Base-by-base conservation (phyloP, 2,797 vertebrate genomes). In the Sternotherus odoratus region DNA sequence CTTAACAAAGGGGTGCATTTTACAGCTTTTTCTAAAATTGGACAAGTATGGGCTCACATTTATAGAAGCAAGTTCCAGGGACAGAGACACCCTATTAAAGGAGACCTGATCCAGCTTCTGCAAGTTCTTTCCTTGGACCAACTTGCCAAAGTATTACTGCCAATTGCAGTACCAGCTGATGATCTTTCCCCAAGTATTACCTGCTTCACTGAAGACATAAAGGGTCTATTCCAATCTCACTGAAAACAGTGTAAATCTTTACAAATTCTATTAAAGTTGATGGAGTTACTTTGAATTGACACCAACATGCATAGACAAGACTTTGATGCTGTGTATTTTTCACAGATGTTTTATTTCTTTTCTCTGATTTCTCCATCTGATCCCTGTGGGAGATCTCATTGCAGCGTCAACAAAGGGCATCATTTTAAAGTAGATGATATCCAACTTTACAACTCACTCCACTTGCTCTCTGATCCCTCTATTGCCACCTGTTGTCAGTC, bases 401-500 rank as follows among this genome's bases (percentile, higher is more conserved):
- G 95, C 85, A 95, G 78, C 79, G 93, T 92, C 95, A 95, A 95
- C 94, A 95, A 95, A 96, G 90, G 56, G 57, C 78, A 78, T 96
- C 92, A 95, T 95, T 81, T 94, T 91, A 81, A 49, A 30, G 51
- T 86, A 94, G 90, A 94, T 79, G 69, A 96, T 95, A 96, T 94
- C 83, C 96, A 96, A 84, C 77, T 92, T 84, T 94, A 96, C 95
- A 95, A 91, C 89, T 90, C 94, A 77, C 82, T 96, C 91, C 95
- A 60, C 90, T 93, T 69, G 39, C 16, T 93, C 91, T 96, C 95
- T 96, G 95, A 97, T 96, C 94, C 86, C 83, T 53, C 85, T 95
- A 94, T 95, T 95, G 91, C 93, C 97, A 97, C 90, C 96, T 97
- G 96, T 95, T 96, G 95, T 92, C 92, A 95, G 66, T 78, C 85